Percentiles rank a stretch among this genome's conserved stretches.
Conservation (phyloP, 2,797 vertebrate species). For the Phoebastria nigripes region DNA sequence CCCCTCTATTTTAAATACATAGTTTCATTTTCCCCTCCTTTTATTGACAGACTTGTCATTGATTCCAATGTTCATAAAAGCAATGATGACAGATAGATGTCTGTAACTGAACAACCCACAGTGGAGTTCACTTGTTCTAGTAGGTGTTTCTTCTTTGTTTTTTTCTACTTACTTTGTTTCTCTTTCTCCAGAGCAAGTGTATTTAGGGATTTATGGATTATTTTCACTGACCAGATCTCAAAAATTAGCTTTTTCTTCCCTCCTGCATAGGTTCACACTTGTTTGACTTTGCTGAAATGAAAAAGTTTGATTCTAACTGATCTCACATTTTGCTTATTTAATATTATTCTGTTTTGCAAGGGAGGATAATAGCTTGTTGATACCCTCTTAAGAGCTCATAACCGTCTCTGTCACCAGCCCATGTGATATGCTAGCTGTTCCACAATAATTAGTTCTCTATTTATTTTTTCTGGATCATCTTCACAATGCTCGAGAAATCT, state of each 20-base stretch:
- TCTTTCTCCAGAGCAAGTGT: not conserved
- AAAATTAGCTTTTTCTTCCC: not conserved
- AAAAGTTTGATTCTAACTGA: not conserved
- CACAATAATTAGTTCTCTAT: not conserved
- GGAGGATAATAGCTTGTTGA: not conserved
- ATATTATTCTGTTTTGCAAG: not conserved
- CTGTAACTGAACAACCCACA: conserved; percentile 20
- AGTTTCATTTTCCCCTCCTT: conserved; percentile 43
- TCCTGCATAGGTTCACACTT: not conserved
- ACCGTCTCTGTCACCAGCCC: not conserved
- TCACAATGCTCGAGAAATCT: not conserved
- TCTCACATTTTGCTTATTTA: not conserved
- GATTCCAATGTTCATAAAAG: conserved; percentile 25
- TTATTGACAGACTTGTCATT: conserved; percentile 45
- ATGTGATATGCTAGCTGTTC: not conserved
- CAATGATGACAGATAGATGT: conserved; percentile 42
- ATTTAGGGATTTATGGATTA: not conserved
- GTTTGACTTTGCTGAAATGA: not conserved
- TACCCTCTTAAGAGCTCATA: not conserved
- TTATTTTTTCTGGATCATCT: not conserved
- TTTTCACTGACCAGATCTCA: not conserved
- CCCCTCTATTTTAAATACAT: conserved; percentile 2
- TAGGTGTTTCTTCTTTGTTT: not conserved
- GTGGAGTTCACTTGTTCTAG: not conserved
- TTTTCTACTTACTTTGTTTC: not conserved